Evolutionary conservation across 2,888 invertebrate genomes (phyloP).

Genomic region (Myopa testacea): DNA sequence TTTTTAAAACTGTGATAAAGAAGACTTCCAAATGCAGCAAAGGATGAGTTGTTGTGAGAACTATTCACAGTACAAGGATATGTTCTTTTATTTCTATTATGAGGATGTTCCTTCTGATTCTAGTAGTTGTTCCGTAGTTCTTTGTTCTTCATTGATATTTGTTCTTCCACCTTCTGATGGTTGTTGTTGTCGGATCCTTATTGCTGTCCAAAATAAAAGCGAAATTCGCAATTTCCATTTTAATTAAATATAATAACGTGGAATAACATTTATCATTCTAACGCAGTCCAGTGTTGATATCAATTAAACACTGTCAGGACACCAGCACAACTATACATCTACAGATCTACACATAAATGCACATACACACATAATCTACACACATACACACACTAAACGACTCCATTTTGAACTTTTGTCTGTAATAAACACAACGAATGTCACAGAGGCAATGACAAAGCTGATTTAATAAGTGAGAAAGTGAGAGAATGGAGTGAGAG

Average conservation of each 20-base stretch:
- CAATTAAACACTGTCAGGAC: not conserved
- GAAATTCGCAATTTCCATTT: conserved; percentile 27
- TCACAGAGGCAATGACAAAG: not conserved
- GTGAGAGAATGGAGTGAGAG: not conserved
- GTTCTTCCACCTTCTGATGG: not conserved
- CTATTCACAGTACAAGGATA: too few relatives aligned
- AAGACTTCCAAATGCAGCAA: too few relatives aligned
- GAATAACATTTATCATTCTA: not conserved
- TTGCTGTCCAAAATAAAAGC: conserved; percentile 14
- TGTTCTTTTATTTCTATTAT: too few relatives aligned
- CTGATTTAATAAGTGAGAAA: not conserved
- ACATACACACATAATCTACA: not conserved
- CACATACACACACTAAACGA: too few relatives aligned
- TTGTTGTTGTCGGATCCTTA: not conserved
- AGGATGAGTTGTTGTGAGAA: too few relatives aligned
- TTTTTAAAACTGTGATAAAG: too few relatives aligned
- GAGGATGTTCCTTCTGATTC: too few relatives aligned
- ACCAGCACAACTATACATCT: not conserved
- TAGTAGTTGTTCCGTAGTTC: too few relatives aligned
- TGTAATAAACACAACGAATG: conserved; percentile 7
- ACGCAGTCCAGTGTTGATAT: not conserved
- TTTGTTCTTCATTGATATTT: too few relatives aligned
- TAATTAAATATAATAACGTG: conserved; percentile 28
- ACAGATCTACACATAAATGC: not conserved
- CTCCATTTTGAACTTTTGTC: conserved; percentile 7